These are phyloP conservation scores for Atherinomorus stipes DNA, from an alignment of 2,113 vertebrate genomes.

Conservation along the genomic window DNA sequence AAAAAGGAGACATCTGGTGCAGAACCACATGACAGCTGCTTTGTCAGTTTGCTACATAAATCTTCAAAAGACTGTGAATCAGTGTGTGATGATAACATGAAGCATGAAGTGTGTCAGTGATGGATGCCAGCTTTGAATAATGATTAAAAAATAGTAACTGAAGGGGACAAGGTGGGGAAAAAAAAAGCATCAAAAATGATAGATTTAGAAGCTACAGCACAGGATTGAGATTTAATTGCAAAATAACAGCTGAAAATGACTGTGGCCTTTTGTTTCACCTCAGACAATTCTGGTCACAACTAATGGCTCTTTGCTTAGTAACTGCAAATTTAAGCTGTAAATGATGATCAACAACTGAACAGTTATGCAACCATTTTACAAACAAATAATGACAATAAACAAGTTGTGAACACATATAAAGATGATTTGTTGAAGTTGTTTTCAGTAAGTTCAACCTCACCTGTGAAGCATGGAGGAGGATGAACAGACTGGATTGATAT, in stretches of 20 bases:
- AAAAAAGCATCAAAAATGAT: background rate
- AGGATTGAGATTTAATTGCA: slow-evolving; percentile 39
- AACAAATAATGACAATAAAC: no score
- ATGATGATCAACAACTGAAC: no score
- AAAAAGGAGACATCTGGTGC: background rate
- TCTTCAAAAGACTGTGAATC: slow-evolving; percentile 8
- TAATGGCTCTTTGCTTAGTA: slow-evolving; percentile 2
- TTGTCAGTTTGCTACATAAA: slow-evolving; percentile 49
- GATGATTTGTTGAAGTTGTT: no score
- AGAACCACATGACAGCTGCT: slow-evolving; percentile 22
- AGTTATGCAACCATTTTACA: no score
- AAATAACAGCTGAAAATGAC: background rate
- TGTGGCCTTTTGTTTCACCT: slow-evolving; percentile 17
- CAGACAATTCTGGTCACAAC: background rate
- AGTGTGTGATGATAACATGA: no score
- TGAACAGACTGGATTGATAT: no score
- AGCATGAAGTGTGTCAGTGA: no score
- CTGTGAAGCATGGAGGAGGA: no score
- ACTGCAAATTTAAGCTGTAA: slow-evolving; percentile 9
- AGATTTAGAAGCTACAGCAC: slow-evolving; percentile 1
- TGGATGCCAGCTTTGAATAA: slow-evolving; percentile 1
- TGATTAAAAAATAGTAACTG: background rate
- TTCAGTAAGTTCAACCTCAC: no score
- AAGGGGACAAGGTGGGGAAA: background rate
- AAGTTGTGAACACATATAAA: no score